phyloP scores from a whole-genome alignment of 2,888 invertebrate genomes.

The Cantharis nigra region DNA sequence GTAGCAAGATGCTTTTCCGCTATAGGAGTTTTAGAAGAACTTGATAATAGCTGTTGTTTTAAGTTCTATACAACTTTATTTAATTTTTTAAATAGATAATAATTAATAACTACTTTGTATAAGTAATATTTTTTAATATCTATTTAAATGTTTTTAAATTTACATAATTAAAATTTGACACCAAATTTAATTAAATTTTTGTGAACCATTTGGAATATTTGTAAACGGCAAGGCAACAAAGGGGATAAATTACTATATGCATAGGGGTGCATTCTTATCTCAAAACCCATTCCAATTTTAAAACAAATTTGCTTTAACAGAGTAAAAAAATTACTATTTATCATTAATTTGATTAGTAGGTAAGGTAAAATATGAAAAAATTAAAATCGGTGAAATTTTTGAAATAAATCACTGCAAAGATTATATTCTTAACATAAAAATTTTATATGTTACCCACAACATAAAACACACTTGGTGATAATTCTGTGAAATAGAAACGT shows the following conservation, averaged over 20 bases:
- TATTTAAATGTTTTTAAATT: too few species aligned
- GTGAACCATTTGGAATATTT: too few species aligned
- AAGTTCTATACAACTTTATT: not conserved
- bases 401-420: not conserved
- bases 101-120: not conserved
- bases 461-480: not conserved
- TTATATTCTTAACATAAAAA: not conserved
- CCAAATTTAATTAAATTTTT: too few species aligned
- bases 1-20: not conserved
- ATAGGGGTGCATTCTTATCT: too few species aligned
- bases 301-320: too few species aligned
- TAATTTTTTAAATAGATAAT: not conserved
- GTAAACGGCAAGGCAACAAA: too few species aligned
- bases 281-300: too few species aligned
- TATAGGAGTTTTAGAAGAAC: not conserved
- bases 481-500: not conserved
- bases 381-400: not conserved
- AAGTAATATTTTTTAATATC: too few species aligned
- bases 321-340: too few species aligned
- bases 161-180: too few species aligned
- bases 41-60: not conserved
- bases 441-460: not conserved
- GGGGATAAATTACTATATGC: too few species aligned
- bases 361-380: not conserved
- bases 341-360: too few species aligned